Conservation (phyloP, 37 sponge, comb jelly and placozoan genomes). For the Halichondria panicea region DNA sequence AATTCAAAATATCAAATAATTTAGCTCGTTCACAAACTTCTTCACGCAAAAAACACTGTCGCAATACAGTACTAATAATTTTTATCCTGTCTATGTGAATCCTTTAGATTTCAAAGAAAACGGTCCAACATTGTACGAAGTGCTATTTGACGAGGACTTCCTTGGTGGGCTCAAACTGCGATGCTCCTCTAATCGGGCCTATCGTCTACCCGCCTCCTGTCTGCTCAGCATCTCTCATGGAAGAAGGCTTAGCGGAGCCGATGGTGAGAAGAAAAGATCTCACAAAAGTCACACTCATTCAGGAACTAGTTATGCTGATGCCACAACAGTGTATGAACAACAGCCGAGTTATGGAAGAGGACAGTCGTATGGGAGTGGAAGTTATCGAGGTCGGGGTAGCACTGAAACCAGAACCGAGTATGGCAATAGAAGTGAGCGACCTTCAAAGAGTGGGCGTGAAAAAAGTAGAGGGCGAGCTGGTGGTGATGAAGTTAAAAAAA, state of each 20-base stretch:
- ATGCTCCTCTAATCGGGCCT: constrained; percentile 67
- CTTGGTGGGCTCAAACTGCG: constrained; percentile 75
- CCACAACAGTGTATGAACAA: neutral
- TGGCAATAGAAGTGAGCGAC: neutral
- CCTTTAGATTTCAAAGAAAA: too few relatives aligned
- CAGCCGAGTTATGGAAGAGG: too few relatives aligned
- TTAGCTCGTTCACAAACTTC: too few relatives aligned
- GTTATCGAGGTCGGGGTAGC: neutral
- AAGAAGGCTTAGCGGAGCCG: constrained; percentile 24
- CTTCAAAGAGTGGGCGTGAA: too few relatives aligned
- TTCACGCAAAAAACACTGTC: too few relatives aligned
- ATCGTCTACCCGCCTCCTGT: constrained; percentile 68
- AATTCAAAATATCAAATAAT: too few relatives aligned
- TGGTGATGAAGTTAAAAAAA: too few relatives aligned
- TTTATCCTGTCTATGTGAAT: too few relatives aligned
- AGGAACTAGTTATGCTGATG: constrained; percentile 4
- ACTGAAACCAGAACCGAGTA: neutral
- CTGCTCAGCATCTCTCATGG: constrained; percentile 86
- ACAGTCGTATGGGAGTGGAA: neutral
- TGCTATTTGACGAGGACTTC: constrained; percentile 92
- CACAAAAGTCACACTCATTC: neutral
- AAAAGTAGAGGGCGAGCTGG: too few relatives aligned
- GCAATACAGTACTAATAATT: too few relatives aligned
- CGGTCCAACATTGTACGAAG: too few relatives aligned
- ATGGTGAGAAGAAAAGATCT: neutral